Conservation (phyloP, 2,797 vertebrate genomes). For the Sciaenops ocellatus region DNA sequence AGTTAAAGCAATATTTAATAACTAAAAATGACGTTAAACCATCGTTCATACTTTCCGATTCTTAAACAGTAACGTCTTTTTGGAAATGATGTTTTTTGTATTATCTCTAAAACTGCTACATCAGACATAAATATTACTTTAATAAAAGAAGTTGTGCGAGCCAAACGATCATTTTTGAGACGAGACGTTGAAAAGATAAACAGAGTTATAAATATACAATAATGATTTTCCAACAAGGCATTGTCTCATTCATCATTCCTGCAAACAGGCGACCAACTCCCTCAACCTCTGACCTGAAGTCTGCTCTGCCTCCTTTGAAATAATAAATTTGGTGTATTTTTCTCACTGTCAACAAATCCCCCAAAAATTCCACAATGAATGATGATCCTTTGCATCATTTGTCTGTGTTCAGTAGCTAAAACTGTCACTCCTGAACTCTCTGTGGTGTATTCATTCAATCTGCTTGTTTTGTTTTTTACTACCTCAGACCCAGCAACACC, state of each 20-base stretch:
- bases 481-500: too few species aligned
- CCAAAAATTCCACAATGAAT: background rate
- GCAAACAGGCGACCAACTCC: background rate
- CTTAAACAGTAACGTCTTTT: background rate
- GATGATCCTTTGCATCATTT: background rate
- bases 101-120: background rate
- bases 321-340: background rate
- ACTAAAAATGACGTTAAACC: slow-evolving; percentile 30
- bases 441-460: too few species aligned
- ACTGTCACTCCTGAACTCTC: too few species aligned
- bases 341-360: background rate
- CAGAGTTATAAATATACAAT: slow-evolving; percentile 3
- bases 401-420: background rate
- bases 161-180: slow-evolving; percentile 18
- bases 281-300: background rate
- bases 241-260: slow-evolving; percentile 18
- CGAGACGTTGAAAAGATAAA: slow-evolving; percentile 17
- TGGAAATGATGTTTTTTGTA: background rate
- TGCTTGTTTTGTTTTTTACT: too few species aligned
- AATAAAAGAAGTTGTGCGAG: slow-evolving; percentile 41
- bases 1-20: slow-evolving; percentile 46
- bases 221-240: slow-evolving; percentile 2
- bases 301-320: slow-evolving; percentile 6
- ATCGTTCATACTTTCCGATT: slow-evolving; percentile 6
- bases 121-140: slow-evolving; percentile 43